phyloP scores from a whole-genome alignment of 1,140 invertebrate genomes.

The Myzus persicae region DNA sequence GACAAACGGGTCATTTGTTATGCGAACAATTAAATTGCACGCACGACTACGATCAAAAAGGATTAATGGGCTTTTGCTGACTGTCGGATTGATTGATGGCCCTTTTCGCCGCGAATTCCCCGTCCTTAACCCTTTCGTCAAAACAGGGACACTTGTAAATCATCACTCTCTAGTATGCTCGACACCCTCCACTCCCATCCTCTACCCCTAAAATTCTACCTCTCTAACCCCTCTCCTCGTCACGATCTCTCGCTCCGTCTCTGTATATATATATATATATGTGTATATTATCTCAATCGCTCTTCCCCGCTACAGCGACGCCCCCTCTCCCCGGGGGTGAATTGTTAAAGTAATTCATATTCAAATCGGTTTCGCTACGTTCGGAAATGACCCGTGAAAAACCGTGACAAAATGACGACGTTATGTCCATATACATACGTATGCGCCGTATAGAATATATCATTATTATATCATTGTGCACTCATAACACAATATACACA shows the following conservation, averaged over 20 bases:
- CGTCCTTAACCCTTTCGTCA: slow-evolving; percentile 39
- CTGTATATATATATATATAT: not conserved
- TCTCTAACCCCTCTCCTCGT: not conserved
- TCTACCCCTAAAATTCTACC: not conserved
- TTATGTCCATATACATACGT: not conserved
- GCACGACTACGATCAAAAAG: slow-evolving; percentile 56
- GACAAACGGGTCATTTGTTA: slow-evolving; percentile 56
- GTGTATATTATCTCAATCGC: not conserved
- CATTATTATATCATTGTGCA: not conserved
- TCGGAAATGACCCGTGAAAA: slow-evolving; percentile 48
- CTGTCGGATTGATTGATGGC: slow-evolving; percentile 55
- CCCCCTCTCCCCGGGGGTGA: no score
- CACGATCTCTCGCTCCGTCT: no score
- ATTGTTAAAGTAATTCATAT: slow-evolving; percentile 32
- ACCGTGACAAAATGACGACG: slow-evolving; percentile 23
- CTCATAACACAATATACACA: not conserved
- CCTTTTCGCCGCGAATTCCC: slow-evolving; percentile 32
- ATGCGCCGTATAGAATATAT: not conserved
- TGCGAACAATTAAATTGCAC: slow-evolving; percentile 57
- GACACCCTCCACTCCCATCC: not conserved
- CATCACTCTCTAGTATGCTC: slow-evolving; percentile 34
- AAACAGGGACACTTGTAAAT: slow-evolving; percentile 56
- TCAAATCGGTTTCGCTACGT: slow-evolving; percentile 26
- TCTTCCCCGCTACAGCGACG: not conserved
- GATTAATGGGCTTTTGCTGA: slow-evolving; percentile 56